Evolutionary conservation across 2,888 invertebrate genomes (phyloP).

Genomic region (Lycophotia porphyrea): DNA sequence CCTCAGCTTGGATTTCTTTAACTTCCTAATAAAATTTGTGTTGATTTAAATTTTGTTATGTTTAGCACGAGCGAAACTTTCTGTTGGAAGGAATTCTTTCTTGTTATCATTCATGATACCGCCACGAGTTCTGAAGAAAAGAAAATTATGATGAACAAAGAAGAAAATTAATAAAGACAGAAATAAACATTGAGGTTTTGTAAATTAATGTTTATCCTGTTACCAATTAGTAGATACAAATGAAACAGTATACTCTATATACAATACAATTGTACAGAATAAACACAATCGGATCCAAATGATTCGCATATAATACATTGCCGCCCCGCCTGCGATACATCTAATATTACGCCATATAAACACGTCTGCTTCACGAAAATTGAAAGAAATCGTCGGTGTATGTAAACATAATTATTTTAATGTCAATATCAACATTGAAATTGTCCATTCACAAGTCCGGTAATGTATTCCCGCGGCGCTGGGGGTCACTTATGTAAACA

Average conservation of each 20-base stretch:
- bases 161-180: slow-evolving; percentile 12
- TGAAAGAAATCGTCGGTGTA: slow-evolving; percentile 63
- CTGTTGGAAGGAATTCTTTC: slow-evolving; percentile 26
- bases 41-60: slow-evolving; percentile 61
- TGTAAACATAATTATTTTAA: slow-evolving; percentile 84
- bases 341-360: slow-evolving; percentile 51
- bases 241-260: slow-evolving; percentile 24
- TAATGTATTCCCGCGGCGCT: slow-evolving; percentile 81
- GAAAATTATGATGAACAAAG: slow-evolving; percentile 28
- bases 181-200: slow-evolving; percentile 37
- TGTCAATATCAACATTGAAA: slow-evolving; percentile 83
- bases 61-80: slow-evolving; percentile 49
- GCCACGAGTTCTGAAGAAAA: slow-evolving; percentile 28
- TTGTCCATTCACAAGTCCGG: slow-evolving; percentile 82
- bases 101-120: slow-evolving; percentile 38
- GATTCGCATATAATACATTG: slow-evolving; percentile 36
- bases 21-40: slow-evolving; percentile 55
- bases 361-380: slow-evolving; percentile 51
- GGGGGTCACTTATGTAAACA: slow-evolving; percentile 80
- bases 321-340: slow-evolving; percentile 17
- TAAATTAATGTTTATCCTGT: slow-evolving; percentile 36
- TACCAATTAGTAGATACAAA: slow-evolving; percentile 48
- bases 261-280: slow-evolving; percentile 1
- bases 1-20: slow-evolving; percentile 55
- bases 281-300: slow-evolving; percentile 15